phyloP scores from a whole-genome alignment of 2,113 vertebrate genomes.

The Anarhynchus alexandrinus region DNA sequence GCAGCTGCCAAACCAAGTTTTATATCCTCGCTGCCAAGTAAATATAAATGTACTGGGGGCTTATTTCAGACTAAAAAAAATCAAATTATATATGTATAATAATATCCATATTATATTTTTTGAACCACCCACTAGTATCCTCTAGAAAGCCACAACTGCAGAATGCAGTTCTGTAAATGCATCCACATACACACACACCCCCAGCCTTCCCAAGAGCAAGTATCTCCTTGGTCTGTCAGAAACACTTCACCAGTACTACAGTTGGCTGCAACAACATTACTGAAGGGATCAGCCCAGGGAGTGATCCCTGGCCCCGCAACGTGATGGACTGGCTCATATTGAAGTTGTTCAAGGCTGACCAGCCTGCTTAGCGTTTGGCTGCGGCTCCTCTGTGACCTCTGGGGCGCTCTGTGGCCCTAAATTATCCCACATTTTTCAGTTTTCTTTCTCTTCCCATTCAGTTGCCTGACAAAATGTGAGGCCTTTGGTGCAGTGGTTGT shows the following conservation, averaged over 20 bases:
- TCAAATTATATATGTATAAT: conserved; percentile 2
- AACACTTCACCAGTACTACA: neutral
- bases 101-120: conserved; percentile 7
- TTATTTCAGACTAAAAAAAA: conserved; percentile 42
- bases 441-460: neutral
- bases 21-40: conserved; percentile 24
- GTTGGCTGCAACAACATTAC: neutral
- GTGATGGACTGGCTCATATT: neutral
- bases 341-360: neutral
- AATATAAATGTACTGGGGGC: neutral
- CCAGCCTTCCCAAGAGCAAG: neutral
- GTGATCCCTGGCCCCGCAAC: neutral
- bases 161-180: neutral
- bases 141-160: neutral
- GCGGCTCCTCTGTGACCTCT: neutral
- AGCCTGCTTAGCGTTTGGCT: neutral
- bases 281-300: neutral
- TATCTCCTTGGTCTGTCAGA: neutral
- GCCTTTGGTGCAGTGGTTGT: neutral
- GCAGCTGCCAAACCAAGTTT: conserved; percentile 56
- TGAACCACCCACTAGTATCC: neutral
- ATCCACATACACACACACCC: fast-evolving
- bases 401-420: neutral
- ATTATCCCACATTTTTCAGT: too few relatives aligned
- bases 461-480: neutral